Base-by-base conservation (phyloP, 2,888 invertebrate genomes). In the Clistopyga incitator region DNA sequence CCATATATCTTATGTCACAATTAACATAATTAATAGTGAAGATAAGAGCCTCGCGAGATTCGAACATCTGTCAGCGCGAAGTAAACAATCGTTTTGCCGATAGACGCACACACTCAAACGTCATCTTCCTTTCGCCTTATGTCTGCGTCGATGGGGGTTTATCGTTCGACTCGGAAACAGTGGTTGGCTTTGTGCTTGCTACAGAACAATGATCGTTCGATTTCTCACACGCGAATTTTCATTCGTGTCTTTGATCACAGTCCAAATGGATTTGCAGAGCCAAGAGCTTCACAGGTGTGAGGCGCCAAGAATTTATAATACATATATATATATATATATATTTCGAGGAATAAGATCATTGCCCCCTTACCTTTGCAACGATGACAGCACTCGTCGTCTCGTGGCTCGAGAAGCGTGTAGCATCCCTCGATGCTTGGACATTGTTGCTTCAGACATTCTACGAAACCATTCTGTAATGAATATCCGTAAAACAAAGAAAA, bases 341-440 rank as follows among this genome's bases (percentile, higher is more conserved):
- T n/a, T n/a, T n/a, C n/a, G n/a, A n/a, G n/a, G n/a, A n/a, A n/a
- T n/a, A n/a, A n/a, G 11, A 42, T 45, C 59, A 80, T 80, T 67
- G 34, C 34, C 23, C 34, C 23, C 61, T 47, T 65, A 96, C 96
- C 96, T 95, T 97, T 98, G 93, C 98, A 98, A 90, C 96, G 96
- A 86, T 96, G 95, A 91, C 98, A 98, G 93, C 97, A 97, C 59
- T 96, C 96, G 88, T 96, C 96, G 67, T 95, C 95, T 54, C 96
- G 95, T 93, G 96, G 96, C 87, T 96, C 95, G 71, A 95, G 93
- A 50, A 95, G 94, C 93, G 97, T 96, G 90, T 97, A 97, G 90
- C 98, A 98, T 87, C 97, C 98, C 87, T 97, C 97, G 90, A 96
- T 96, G 88, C 95, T 95, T 76, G 98, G 98, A 93, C 99, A 99